Evolutionary conservation across 1,140 invertebrate genomes (phyloP), one percentile per base, ranked within the genome.

Genomic region (Chymomyza costata): DNA sequence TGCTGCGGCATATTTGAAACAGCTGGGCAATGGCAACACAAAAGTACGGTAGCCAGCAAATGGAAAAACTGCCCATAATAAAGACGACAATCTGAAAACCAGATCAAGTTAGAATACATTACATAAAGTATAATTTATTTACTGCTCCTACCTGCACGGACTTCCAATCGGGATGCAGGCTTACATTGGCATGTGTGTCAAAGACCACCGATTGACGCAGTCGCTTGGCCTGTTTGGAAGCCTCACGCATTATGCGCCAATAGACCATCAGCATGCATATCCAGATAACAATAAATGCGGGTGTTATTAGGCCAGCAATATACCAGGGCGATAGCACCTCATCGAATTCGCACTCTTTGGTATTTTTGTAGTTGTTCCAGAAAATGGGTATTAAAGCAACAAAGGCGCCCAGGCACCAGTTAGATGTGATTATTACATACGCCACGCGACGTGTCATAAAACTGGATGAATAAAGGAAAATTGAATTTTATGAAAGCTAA

Each of bases 21-120:
- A 90, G 88, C 66, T 90, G 88, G 6, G 88, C 87, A 54, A 90
- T 90, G 2, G 89, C 88, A 30, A 92, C 89, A 6, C 90, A 87
- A 38, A 93, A 89, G 82, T 92, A 93, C 2, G 92, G 92, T 63
- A 93, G 87, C 92, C 92, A 93, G 70, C 91, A 93, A 19, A 93
- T 83, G 0, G 92, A 91, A 61, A 93, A 94, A 43, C 91, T 92
- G 7, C 92, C 92, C 57, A 93, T 86, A 6, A 93, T 91, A 30
- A 92, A 86, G 5, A 93, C 81, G 37, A 93, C 91, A 13, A 93
- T 90, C 91, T 92, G 88, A 11, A 88, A 8, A 10, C 18, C 5
- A 15, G 18, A 45, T 31, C 17, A 45, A 31, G n/a, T 7, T 1
- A 10, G 6, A 37, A 3, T 14, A n/a, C 34, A 3, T 5, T 14